A percentile compares a stretch with the other conserved stretches of the same genome.
Conservation (phyloP, 2,888 invertebrate genomes). For the Xanthostigma xanthostigma region DNA sequence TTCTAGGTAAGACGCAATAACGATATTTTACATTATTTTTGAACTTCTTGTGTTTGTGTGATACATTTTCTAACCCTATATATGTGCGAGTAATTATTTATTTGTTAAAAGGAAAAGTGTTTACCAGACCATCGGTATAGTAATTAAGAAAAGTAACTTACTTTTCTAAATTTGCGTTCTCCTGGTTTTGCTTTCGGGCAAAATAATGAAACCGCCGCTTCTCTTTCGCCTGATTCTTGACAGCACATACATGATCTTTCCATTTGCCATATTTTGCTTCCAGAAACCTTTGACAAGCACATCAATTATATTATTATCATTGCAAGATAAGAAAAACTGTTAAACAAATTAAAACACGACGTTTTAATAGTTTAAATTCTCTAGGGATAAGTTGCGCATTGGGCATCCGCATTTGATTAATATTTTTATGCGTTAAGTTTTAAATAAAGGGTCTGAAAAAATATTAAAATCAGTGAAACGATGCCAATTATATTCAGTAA, state of each 20-base stretch:
- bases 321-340: background rate
- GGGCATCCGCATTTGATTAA: too few relatives aligned
- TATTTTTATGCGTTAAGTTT: too few relatives aligned
- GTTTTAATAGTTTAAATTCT: too few relatives aligned
- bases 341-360: background rate
- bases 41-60: background rate
- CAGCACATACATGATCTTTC: conserved; percentile 91
- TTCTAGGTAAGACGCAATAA: too few relatives aligned
- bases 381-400: too few relatives aligned
- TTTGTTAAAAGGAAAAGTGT: background rate
- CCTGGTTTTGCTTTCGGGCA: conserved; percentile 82
- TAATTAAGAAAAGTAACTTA: conserved; percentile 21
- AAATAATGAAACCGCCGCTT: conserved; percentile 73
- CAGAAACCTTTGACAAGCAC: conserved; percentile 58
- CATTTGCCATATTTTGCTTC: conserved; percentile 93
- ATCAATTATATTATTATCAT: too few relatives aligned
- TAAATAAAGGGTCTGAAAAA: too few relatives aligned
- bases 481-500: too few relatives aligned
- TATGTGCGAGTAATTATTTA: too few relatives aligned
- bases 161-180: conserved; percentile 73
- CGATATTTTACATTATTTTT: too few relatives aligned
- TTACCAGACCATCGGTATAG: background rate
- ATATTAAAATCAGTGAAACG: too few relatives aligned
- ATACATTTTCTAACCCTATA: background rate
- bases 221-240: conserved; percentile 84